phyloP scores from a whole-genome alignment of 2,888 invertebrate species.

The Macrosoma leucophasiata region DNA sequence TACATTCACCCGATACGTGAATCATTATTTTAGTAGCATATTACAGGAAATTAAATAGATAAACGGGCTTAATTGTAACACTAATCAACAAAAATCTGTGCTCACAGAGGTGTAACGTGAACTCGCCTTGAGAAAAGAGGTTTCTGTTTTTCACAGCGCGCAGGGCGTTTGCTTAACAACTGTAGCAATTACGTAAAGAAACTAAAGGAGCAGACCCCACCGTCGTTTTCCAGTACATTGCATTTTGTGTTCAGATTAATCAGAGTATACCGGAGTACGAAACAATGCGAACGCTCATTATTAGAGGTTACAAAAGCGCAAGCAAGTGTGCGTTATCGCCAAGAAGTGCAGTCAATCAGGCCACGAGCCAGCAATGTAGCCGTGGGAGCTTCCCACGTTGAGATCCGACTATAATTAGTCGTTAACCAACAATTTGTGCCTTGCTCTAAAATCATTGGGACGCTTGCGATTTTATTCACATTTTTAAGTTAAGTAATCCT shows the following conservation, averaged over 20 bases:
- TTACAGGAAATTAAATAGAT: conserved; percentile 52
- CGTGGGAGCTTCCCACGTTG: conserved; percentile 67
- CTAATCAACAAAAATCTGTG: conserved; percentile 49
- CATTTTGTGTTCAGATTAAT: conserved; percentile 35
- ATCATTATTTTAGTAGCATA: conserved; percentile 28
- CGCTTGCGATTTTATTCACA: neutral
- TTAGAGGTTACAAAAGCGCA: conserved; percentile 31
- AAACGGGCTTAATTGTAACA: conserved; percentile 48
- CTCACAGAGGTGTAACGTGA: conserved; percentile 47
- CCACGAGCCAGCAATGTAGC: conserved; percentile 33
- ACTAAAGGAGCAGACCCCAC: conserved; percentile 30
- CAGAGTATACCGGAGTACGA: conserved; percentile 34
- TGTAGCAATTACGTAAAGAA: conserved; percentile 18
- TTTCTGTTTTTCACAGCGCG: conserved; percentile 51
- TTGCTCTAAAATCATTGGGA: neutral
- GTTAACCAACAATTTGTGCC: conserved; percentile 49
- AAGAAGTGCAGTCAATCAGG: conserved; percentile 52
- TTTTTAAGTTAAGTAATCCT: conserved; percentile 4
- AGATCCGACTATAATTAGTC: conserved; percentile 43
- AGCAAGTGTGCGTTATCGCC: conserved; percentile 43
- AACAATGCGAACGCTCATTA: conserved; percentile 43
- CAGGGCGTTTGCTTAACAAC: conserved; percentile 51
- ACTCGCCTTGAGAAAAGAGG: conserved; percentile 58
- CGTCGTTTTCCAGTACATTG: conserved; percentile 37
- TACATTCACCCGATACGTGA: conserved; percentile 10